Percentiles rank a stretch among this genome's conserved stretches.
Evolutionary conservation across 2,113 vertebrate genomes (phyloP).

Genomic region (Trichechus manatus): DNA sequence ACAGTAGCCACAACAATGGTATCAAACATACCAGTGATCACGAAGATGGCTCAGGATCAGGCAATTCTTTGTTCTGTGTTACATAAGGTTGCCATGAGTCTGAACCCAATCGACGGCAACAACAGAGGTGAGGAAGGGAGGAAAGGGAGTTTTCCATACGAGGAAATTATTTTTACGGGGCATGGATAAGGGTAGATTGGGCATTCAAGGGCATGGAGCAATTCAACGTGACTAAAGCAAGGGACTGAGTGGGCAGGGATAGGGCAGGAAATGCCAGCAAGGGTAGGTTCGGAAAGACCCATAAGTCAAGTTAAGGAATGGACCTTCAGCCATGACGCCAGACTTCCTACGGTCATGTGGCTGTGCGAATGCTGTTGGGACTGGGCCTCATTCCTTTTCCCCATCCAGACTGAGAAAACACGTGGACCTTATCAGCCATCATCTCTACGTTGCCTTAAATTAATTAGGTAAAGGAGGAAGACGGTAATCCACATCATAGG

Average conservation of each 20-base stretch:
- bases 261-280: neutral
- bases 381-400: too few relatives aligned
- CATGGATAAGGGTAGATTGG: fast-evolving
- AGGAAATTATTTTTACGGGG: neutral
- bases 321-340: fast-evolving
- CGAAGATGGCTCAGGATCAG: neutral
- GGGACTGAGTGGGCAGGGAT: neutral
- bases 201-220: neutral
- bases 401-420: neutral
- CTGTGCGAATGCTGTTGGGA: neutral
- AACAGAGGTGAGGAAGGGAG: neutral
- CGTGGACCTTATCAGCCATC: neutral
- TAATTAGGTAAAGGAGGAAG: neutral
- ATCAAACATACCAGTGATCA: neutral
- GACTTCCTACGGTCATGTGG: neutral
- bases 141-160: neutral
- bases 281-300: neutral
- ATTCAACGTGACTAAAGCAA: neutral
- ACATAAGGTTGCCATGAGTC: neutral
- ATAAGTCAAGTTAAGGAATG: neutral
- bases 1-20: neutral
- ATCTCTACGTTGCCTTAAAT: neutral
- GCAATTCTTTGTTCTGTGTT: neutral
- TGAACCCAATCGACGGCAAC: neutral
- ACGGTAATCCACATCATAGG: neutral